These are phyloP conservation scores for Pheosia tremula DNA, from an alignment of 2,888 invertebrate species.

Conservation along the genomic window DNA sequence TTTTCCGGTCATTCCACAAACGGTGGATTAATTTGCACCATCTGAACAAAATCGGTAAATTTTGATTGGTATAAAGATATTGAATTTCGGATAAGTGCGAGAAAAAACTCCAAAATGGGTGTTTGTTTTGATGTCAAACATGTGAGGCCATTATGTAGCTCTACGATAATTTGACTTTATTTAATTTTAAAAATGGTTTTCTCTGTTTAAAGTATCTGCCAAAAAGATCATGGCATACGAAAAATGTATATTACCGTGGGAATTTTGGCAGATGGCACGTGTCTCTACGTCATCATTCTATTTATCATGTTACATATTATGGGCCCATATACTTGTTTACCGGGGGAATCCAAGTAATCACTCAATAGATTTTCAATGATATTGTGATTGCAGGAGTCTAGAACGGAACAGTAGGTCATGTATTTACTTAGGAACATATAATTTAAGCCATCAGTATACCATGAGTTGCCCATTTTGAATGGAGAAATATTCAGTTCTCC, in stretches of 20 bases:
- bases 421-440: too few species aligned
- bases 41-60: slow-evolving; percentile 26
- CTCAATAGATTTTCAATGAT: too few species aligned
- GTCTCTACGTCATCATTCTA: slow-evolving; percentile 9
- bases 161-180: neutral
- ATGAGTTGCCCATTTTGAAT: too few species aligned
- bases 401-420: too few species aligned
- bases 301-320: too few species aligned
- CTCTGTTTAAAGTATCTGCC: neutral
- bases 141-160: neutral
- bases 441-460: too few species aligned
- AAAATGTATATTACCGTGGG: slow-evolving; percentile 13
- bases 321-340: too few species aligned
- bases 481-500: too few species aligned
- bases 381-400: too few species aligned
- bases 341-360: too few species aligned
- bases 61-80: slow-evolving; percentile 1
- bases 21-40: slow-evolving; percentile 27
- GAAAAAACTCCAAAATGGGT: slow-evolving; percentile 7
- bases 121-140: neutral
- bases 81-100: neutral
- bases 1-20: slow-evolving; percentile 26
- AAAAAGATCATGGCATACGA: neutral
- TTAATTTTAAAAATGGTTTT: neutral
- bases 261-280: slow-evolving; percentile 34